Conservation (phyloP, 2,888 invertebrate species). For the Meganola albula region DNA sequence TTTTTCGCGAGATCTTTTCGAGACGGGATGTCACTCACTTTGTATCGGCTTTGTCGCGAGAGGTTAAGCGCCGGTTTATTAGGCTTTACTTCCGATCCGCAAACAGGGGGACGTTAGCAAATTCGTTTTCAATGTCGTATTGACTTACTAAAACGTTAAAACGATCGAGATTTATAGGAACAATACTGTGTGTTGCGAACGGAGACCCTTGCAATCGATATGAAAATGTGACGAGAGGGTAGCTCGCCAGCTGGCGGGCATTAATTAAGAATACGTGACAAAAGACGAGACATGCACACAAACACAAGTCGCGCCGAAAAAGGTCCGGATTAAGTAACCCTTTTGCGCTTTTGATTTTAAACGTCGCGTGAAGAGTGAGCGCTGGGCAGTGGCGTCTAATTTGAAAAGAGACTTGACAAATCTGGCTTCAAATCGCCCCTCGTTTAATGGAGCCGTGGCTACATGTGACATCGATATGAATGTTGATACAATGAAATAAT, state of each 20-base stretch:
- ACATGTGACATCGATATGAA: slow-evolving; percentile 69
- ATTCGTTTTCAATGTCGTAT: slow-evolving; percentile 50
- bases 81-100: slow-evolving; percentile 69
- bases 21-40: slow-evolving; percentile 74
- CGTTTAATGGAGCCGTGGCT: slow-evolving; percentile 64
- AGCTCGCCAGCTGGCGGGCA: slow-evolving; percentile 59
- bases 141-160: slow-evolving; percentile 43
- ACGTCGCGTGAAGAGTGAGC: slow-evolving; percentile 69
- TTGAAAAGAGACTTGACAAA: slow-evolving; percentile 73
- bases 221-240: slow-evolving; percentile 69
- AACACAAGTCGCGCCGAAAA: slow-evolving; percentile 68
- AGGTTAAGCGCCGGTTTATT: slow-evolving; percentile 76
- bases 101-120: slow-evolving; percentile 61
- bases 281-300: slow-evolving; percentile 75
- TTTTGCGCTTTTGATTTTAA: slow-evolving; percentile 77
- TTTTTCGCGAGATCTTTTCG: slow-evolving; percentile 72
- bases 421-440: slow-evolving; percentile 71
- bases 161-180: slow-evolving; percentile 47
- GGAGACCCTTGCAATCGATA: slow-evolving; percentile 64
- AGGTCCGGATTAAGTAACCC: slow-evolving; percentile 76
- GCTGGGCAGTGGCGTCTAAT: slow-evolving; percentile 63
- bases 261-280: slow-evolving; percentile 80
- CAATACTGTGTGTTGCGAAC: slow-evolving; percentile 37
- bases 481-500: slow-evolving; percentile 74
- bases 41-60: slow-evolving; percentile 74